These are phyloP conservation scores for Pecten maximus DNA, from an alignment of 2,888 invertebrate species.

Conservation along the genomic window DNA sequence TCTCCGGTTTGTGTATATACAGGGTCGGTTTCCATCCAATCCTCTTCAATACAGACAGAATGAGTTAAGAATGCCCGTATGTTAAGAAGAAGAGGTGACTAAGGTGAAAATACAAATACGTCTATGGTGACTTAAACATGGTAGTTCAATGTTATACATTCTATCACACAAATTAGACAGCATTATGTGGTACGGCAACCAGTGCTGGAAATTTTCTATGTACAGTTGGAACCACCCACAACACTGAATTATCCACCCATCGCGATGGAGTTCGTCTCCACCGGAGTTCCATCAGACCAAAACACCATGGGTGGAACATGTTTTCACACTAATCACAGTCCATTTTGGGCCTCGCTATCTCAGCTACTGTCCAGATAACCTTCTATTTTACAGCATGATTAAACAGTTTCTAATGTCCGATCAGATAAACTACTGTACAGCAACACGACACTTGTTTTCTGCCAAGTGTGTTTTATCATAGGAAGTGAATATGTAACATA, in stretches of 20 bases:
- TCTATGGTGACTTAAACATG: slow-evolving; percentile 11
- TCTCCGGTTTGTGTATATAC: not conserved
- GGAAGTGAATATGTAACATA: not conserved
- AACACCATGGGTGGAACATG: not conserved
- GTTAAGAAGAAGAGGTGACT: not conserved
- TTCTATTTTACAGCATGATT: not conserved
- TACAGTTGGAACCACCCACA: not conserved
- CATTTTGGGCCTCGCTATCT: not conserved
- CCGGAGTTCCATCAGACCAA: not conserved
- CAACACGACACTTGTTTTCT: not conserved
- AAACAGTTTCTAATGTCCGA: not conserved
- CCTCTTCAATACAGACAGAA: not conserved
- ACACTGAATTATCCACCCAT: not conserved
- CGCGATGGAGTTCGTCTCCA: not conserved
- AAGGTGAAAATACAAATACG: slow-evolving; percentile 17
- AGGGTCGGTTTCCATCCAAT: not conserved
- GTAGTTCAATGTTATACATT: not conserved
- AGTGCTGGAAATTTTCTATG: not conserved
- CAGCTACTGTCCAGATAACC: not conserved
- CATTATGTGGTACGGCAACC: not conserved
- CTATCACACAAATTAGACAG: not conserved
- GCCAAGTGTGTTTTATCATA: not conserved
- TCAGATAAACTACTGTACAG: not conserved
- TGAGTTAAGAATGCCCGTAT: not conserved
- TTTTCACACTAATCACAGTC: not conserved